phyloP scores from a whole-genome alignment of 2,888 invertebrate genomes.

The Pheosia tremula region DNA sequence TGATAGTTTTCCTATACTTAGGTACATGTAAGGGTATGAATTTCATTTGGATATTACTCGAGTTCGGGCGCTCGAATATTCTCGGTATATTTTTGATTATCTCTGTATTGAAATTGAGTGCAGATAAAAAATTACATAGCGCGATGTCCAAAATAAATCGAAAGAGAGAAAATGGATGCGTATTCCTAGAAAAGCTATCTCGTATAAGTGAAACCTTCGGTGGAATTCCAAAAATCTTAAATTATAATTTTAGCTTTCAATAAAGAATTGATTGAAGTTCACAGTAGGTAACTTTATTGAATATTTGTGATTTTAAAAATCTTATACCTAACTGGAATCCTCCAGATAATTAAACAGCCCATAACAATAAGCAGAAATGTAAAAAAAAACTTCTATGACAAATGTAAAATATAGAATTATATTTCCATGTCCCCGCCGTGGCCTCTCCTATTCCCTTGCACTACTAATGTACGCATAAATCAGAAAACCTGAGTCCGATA shows the following conservation, averaged over 20 bases:
- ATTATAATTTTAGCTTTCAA: no score
- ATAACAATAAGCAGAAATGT: no score
- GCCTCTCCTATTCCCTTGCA: constrained; percentile 56
- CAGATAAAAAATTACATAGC: neutral
- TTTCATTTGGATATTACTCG: constrained; percentile 35
- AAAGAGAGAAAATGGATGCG: neutral
- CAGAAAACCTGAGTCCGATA: constrained; percentile 57
- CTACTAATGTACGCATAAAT: constrained; percentile 75
- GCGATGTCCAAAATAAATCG: neutral
- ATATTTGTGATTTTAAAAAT: no score
- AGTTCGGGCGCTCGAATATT: constrained; percentile 2
- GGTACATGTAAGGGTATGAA: constrained; percentile 27
- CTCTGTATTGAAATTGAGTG: constrained; percentile 3
- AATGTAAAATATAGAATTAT: constrained; percentile 24
- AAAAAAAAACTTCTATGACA: no score
- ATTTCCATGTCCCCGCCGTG: constrained; percentile 33
- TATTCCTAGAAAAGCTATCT: neutral
- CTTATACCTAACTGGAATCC: no score
- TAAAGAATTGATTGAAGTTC: no score
- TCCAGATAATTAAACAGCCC: no score
- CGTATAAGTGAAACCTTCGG: neutral
- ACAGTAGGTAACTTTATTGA: no score
- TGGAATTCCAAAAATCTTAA: neutral
- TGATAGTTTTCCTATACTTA: constrained; percentile 57
- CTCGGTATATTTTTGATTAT: constrained; percentile 2